Evolutionary conservation across 2,797 vertebrate species (phyloP).

Genomic region (Crocodylus rhombifer): DNA sequence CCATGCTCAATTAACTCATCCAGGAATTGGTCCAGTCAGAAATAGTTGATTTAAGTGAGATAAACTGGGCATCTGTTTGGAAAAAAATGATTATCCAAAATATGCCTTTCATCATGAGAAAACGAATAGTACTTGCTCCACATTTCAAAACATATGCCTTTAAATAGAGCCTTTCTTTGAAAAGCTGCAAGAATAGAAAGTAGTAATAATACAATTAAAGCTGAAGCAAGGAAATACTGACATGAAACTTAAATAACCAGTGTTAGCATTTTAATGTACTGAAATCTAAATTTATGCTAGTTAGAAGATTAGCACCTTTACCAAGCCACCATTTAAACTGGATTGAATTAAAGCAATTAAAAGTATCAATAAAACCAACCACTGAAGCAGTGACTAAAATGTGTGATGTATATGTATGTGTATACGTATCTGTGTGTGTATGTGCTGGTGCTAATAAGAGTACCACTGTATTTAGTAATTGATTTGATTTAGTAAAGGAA

Average conservation of each 20-base stretch:
- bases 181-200: conserved; percentile 39
- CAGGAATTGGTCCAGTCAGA: conserved; percentile 81
- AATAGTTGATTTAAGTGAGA: conserved; percentile 83
- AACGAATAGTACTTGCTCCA: conserved; percentile 66
- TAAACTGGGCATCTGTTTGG: conserved; percentile 82
- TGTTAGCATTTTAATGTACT: conserved; percentile 66
- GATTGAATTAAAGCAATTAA: conserved; percentile 62
- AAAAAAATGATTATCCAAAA: conserved; percentile 77
- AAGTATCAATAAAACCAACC: conserved; percentile 61
- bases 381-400: conserved; percentile 61
- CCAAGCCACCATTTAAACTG: conserved; percentile 52
- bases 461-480: conserved; percentile 37
- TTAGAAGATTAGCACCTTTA: conserved; percentile 64
- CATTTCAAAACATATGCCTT: conserved; percentile 69
- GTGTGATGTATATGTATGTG: neutral
- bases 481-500: conserved; percentile 47
- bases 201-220: neutral
- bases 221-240: conserved; percentile 14
- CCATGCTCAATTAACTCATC: conserved; percentile 85
- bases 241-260: conserved; percentile 56
- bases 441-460: conserved; percentile 42
- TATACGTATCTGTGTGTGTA: neutral
- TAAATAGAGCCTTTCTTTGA: conserved; percentile 26
- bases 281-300: conserved; percentile 57
- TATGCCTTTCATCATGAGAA: conserved; percentile 72